Evolutionary conservation across 1,140 invertebrate genomes (phyloP).

Genomic region (fruit fly (Drosophila melanogaster)): Release_6_plus_ISO1_MT NT_033779.5:740001-740500

Average conservation of each 20-base stretch:
- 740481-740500: conserved; percentile 92
- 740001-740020: conserved; percentile 93
- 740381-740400: conserved; percentile 89
- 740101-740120: too few relatives aligned
- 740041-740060: not conserved
- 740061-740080: not conserved
- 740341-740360: conserved; percentile 86
- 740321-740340: too few relatives aligned
- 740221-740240: not conserved
- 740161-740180: not conserved
- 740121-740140: too few relatives aligned
- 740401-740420: conserved; percentile 84
- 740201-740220: not conserved
- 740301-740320: too few relatives aligned
- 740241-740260: not conserved
- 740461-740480: conserved; percentile 90
- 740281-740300: not conserved
- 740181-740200: not conserved
- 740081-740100: not conserved
- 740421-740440: conserved; percentile 88
- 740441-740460: conserved; percentile 92
- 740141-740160: too few relatives aligned
- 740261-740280: not conserved
- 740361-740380: conserved; percentile 93
- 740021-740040: conserved; percentile 65